Evolutionary conservation across 1,140 invertebrate species (phyloP).

Genomic region (Epicauta chinensis): DNA sequence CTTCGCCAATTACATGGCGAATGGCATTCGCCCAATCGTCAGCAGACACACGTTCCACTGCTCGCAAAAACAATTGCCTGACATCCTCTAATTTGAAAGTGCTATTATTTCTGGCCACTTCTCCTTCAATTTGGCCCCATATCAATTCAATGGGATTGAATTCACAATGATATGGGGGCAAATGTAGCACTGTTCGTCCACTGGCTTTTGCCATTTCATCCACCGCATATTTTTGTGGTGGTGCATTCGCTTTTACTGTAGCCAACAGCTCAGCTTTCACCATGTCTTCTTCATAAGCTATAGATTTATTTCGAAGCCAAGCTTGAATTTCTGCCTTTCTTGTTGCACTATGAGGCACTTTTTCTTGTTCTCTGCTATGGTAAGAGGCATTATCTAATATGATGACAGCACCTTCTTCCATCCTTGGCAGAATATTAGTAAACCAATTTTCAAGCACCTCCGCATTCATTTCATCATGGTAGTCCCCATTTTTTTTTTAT

Average conservation of each 20-base stretch:
- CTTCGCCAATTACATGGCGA: too few relatives aligned
- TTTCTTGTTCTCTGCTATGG: background rate
- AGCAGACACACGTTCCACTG: too few relatives aligned
- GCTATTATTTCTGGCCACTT: too few relatives aligned
- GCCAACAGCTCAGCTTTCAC: too few relatives aligned
- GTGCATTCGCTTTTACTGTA: too few relatives aligned
- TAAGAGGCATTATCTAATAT: background rate
- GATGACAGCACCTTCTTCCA: background rate
- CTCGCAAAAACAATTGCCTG: too few relatives aligned
- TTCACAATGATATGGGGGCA: conserved; percentile 31
- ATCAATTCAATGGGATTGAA: conserved; percentile 33
- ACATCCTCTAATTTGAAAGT: too few relatives aligned
- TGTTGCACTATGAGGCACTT: background rate
- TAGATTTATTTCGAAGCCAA: too few relatives aligned
- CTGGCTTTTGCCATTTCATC: conserved; percentile 6
- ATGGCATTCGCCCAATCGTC: too few relatives aligned
- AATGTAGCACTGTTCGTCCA: conserved; percentile 19
- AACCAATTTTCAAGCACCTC: background rate
- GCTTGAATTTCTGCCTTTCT: too few relatives aligned
- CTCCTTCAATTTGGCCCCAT: conserved; percentile 18
- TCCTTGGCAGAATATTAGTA: background rate
- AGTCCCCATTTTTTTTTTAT: background rate
- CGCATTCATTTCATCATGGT: conserved; percentile 1
- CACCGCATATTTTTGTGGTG: conserved; percentile 6
- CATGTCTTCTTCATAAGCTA: too few relatives aligned